Base-by-base conservation (phyloP, 2,113 vertebrate genomes). In the Varanus salvator region DNA sequence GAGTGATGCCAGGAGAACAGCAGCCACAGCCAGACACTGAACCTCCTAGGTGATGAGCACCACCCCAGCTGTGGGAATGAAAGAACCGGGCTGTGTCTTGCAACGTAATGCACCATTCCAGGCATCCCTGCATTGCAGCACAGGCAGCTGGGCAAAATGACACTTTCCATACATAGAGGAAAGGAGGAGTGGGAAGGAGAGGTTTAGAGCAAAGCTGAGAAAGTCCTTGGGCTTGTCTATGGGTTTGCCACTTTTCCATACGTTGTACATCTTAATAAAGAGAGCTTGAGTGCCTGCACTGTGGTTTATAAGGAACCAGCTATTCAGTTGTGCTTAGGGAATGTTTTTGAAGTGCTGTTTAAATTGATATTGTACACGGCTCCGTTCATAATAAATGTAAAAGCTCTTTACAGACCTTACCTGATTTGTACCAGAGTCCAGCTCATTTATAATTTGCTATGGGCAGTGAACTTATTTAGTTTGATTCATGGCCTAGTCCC, bases 371-470 rank as follows among this genome's bases (percentile, higher is more conserved):
- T 66, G 88, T 84, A 50, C 71, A 84, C 72, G 50, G 81, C 44
- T 84, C 54, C 71, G 84, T 89, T 75, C 44, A 76, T 89, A 84
- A 84, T 75, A 76, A 71, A 81, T 8, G 52, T n/a, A 87, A 87
- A 77, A 89, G 77, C 54, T 74, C 71, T 80, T 93, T 21, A n/a
- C 66, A 76, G 80, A 77, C 57, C 82, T 66, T 86, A 84, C 87
- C 86, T 80, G 86, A 84, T 48, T 38, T 31, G 1, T 87, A 68
- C n/a, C 72, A 54, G 52, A 93, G 57, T 87, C 76, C 68, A 93
- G 92, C 3, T 38, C 4, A 6, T n/a, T 74, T 88, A 78, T 90
- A 75, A 89, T 93, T 89, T 84, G 34, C 88, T 74, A 76, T 95
- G 93, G 69, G 74, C 23, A 0, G 50, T 57, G 60, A 84, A 44